Evolutionary conservation across 2,888 invertebrate species (phyloP).

Genomic region (Scaptomyza cyrtandrae): DNA sequence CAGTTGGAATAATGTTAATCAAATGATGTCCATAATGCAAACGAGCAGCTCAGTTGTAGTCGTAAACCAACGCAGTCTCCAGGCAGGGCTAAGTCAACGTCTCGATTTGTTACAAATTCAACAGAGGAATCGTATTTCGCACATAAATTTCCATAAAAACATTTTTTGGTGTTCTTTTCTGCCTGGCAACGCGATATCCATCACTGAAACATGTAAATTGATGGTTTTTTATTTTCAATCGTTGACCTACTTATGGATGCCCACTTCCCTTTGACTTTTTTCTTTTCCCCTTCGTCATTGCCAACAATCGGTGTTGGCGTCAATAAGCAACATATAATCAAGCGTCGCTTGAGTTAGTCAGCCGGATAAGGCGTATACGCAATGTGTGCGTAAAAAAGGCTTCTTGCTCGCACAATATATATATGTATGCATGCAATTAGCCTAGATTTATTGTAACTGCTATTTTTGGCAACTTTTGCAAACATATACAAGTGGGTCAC

Average conservation of each 20-base stretch:
- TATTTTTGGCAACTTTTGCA: conserved; percentile 35
- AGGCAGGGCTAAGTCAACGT: conserved; percentile 5
- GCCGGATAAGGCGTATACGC: conserved; percentile 33
- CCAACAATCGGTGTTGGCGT: neutral
- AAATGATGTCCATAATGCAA: conserved; percentile 40
- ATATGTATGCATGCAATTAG: conserved; percentile 35
- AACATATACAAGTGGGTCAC: conserved; percentile 46
- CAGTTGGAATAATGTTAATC: conserved; percentile 68
- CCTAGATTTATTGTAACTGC: conserved; percentile 47
- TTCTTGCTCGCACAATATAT: conserved; percentile 1
- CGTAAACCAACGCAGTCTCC: neutral
- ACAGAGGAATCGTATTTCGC: conserved; percentile 35
- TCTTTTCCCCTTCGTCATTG: neutral
- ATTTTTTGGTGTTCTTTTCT: conserved; percentile 34
- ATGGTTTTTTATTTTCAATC: conserved; percentile 64
- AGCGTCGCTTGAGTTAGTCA: conserved; percentile 21
- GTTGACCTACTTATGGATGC: conserved; percentile 69
- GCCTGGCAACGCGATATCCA: conserved; percentile 50
- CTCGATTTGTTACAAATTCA: conserved; percentile 53
- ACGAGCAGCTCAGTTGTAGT: neutral
- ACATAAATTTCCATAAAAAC: conserved; percentile 52
- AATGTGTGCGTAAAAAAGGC: conserved; percentile 7
- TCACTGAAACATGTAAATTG: conserved; percentile 44
- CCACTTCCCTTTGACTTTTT: neutral
- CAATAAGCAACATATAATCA: conserved; percentile 40